Conservation (phyloP, 2,888 invertebrate species). For the Cephus pulcher region DNA sequence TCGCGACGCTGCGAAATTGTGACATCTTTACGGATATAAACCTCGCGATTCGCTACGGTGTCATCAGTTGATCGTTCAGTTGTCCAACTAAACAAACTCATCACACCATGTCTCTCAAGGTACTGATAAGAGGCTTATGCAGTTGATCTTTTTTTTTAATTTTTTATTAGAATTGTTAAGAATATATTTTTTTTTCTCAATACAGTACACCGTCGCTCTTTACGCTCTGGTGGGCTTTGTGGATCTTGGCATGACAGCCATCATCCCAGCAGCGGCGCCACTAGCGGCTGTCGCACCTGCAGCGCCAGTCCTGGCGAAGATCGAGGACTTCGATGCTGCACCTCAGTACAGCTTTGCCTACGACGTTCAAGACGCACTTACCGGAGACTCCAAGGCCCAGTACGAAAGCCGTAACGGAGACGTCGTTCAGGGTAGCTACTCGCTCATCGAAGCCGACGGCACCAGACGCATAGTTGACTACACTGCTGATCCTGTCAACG, state of each 20-base stretch:
- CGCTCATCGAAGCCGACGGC: constrained; percentile 18
- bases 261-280: constrained; percentile 16
- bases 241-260: constrained; percentile 33
- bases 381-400: constrained; percentile 37
- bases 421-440: constrained; percentile 20
- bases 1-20: constrained; percentile 37
- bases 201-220: constrained; percentile 32
- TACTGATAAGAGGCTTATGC: constrained; percentile 51
- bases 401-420: constrained; percentile 23
- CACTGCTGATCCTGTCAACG: constrained; percentile 43
- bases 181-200: constrained; percentile 49
- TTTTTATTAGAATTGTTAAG: constrained; percentile 63
- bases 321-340: constrained; percentile 35
- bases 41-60: constrained; percentile 28
- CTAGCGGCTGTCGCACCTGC: constrained; percentile 22
- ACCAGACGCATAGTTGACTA: constrained; percentile 18
- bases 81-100: too few relatives aligned
- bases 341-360: constrained; percentile 43
- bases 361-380: constrained; percentile 34
- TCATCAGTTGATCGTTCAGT: constrained; percentile 46
- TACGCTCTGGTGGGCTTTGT: constrained; percentile 18
- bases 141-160: constrained; percentile 60
- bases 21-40: constrained; percentile 51
- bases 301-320: constrained; percentile 33
- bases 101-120: constrained; percentile 52